These are phyloP conservation scores for Malurus alboscapulatus DNA, from an alignment of 2,113 vertebrate genomes.

Conservation along the genomic window DNA sequence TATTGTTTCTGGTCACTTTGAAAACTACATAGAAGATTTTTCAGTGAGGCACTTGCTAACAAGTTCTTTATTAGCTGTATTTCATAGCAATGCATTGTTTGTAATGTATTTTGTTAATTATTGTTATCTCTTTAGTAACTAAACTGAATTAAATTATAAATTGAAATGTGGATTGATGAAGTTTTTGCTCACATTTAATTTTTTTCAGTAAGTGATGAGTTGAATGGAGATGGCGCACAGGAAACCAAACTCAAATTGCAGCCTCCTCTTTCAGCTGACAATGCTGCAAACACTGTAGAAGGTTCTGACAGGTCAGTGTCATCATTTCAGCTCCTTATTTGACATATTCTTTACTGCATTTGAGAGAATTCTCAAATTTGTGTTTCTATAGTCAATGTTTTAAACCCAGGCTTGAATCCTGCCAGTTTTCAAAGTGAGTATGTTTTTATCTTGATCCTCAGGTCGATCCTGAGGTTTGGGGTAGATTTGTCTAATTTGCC, in stretches of 20 bases:
- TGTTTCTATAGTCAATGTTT: not conserved
- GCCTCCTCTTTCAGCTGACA: not conserved
- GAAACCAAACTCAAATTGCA: not conserved
- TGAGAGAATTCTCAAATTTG: not conserved
- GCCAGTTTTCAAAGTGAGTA: not conserved
- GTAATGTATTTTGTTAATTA: not conserved
- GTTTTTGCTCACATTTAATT: not conserved
- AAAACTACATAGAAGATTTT: not conserved
- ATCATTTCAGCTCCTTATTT: not conserved
- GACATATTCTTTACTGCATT: not conserved
- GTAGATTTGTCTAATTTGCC: not conserved
- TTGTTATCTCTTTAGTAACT: not conserved
- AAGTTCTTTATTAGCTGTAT: not conserved
- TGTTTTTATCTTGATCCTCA: not conserved
- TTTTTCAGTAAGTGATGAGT: conserved; percentile 46
- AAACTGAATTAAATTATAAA: not conserved
- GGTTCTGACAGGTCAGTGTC: conserved; percentile 51
- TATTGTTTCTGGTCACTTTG: not conserved
- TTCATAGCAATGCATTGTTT: not conserved
- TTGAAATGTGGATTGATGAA: not conserved
- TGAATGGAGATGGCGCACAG: not conserved
- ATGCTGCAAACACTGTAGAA: not conserved
- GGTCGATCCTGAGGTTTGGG: not conserved
- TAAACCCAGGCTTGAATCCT: not conserved
- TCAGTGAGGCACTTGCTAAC: not conserved